Base-by-base conservation (phyloP, 2,888 invertebrate species). In the Parelbella ahira region DNA sequence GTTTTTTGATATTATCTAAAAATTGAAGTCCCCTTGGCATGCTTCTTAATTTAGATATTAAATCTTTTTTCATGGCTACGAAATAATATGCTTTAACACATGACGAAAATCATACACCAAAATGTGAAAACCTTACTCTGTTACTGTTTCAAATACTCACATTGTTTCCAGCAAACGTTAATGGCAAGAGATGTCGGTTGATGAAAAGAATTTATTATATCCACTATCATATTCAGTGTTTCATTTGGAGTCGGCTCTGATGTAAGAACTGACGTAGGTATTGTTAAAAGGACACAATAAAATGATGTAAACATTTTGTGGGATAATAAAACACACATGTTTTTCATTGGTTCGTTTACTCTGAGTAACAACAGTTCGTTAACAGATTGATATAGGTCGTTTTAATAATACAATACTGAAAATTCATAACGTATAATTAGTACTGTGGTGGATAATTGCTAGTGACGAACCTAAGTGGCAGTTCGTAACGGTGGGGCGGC, bases 141-240 rank as follows among this genome's bases (percentile, higher is more conserved):
- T 30, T 3, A 38, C 2, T 29, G n/a, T 10, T 29, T 8, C 7
- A 28, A 4, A 20, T 45, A 63, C 70, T 73, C 61, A 79, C 78
- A 19, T 7, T 50, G 30, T 12, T 50, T 54, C 74, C 75, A 74
- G 49, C 76, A 76, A 13, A 72, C 53, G 33, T 60, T 54, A 8
- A 67, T 67, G 2, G 61, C 41, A 1, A 77, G 56, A 6, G 55
- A 45, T n/a, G 72, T 66, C 2, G 75, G 66, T 48, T 56, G 67
- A 1, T 68, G 48, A 48, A 62, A 68, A 13, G 65, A 66, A 27
- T 55, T 48, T 1, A 72, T 50, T 10, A 80, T 48, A 47, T 77
- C 75, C 5, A 48, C 46, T 25, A 74, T 56, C 65, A 81, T 65
- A 52, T 58, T 48, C 1, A 63, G 34, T 6, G 65, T 60, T 48